Evolutionary conservation across 2,113 vertebrate species (phyloP).

Genomic region (Gallinago paraguaiae): DNA sequence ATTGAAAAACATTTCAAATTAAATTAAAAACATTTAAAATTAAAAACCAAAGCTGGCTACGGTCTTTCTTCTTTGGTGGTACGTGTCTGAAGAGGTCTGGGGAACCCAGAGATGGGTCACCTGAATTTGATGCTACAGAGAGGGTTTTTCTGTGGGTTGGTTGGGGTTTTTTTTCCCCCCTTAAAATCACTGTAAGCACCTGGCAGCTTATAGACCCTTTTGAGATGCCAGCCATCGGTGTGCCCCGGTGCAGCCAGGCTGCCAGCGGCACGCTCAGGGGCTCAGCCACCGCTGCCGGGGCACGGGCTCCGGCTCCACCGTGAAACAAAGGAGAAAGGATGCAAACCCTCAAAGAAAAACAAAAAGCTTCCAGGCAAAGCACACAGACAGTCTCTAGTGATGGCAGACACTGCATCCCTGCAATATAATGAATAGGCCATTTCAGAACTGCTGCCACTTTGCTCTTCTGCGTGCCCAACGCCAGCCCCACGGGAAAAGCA

Average conservation of each 20-base stretch:
- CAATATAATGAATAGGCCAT: neutral
- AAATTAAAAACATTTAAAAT: no score
- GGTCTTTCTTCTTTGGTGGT: neutral
- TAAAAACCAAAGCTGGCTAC: neutral
- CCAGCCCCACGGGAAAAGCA: neutral
- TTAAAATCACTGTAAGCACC: neutral
- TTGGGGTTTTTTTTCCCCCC: no score
- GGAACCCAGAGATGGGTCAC: neutral
- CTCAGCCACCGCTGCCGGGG: neutral
- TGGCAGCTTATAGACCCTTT: neutral
- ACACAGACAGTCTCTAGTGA: neutral
- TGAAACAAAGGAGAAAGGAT: neutral
- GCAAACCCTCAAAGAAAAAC: neutral
- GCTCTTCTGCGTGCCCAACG: neutral
- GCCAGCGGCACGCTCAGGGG: neutral
- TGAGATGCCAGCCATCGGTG: neutral
- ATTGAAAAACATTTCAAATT: no score
- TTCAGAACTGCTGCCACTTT: neutral
- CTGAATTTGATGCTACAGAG: neutral
- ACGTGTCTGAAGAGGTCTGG: neutral
- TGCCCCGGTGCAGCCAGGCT: neutral
- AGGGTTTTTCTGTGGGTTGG: neutral
- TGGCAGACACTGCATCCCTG: rapidly evolving
- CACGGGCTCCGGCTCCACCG: neutral
- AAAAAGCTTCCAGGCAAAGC: neutral